Evolutionary conservation across 2,797 vertebrate genomes (phyloP).

Genomic region (Sebastes trivittatus): DNA sequence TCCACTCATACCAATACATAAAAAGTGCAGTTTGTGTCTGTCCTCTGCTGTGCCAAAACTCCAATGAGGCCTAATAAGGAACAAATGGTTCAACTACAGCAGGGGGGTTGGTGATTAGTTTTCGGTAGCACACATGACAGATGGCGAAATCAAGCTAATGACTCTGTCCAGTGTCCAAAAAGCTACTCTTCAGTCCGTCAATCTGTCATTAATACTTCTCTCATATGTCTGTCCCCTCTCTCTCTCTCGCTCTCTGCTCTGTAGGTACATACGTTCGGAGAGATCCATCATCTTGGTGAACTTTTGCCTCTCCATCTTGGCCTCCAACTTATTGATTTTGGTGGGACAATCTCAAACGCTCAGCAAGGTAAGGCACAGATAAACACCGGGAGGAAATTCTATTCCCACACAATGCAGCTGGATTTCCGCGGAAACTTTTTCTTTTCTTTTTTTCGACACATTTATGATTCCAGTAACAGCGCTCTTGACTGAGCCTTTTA

Average conservation of each 20-base stretch:
- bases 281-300: constrained; percentile 98
- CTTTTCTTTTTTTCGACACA: too few relatives aligned
- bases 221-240: constrained; percentile 17
- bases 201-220: constrained; percentile 28
- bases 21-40: constrained; percentile 19
- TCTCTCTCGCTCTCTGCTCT: not conserved
- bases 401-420: not conserved
- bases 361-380: constrained; percentile 89
- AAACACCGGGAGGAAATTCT: not conserved
- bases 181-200: constrained; percentile 36
- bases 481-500: not conserved
- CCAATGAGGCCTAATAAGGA: constrained; percentile 69
- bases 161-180: constrained; percentile 39
- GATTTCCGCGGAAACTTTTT: not conserved
- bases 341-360: constrained; percentile 98
- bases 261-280: constrained; percentile 96
- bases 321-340: constrained; percentile 96
- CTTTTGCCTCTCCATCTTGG: constrained; percentile 97
- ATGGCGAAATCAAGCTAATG: constrained; percentile 65
- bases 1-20: not conserved
- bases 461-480: not conserved
- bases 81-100: constrained; percentile 66
- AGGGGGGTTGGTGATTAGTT: constrained; percentile 42
- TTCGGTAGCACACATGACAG: constrained; percentile 54
- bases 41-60: constrained; percentile 50